These are phyloP conservation scores for Remorina albescens DNA, from an alignment of 2,797 vertebrate species.

Conservation along the genomic window DNA sequence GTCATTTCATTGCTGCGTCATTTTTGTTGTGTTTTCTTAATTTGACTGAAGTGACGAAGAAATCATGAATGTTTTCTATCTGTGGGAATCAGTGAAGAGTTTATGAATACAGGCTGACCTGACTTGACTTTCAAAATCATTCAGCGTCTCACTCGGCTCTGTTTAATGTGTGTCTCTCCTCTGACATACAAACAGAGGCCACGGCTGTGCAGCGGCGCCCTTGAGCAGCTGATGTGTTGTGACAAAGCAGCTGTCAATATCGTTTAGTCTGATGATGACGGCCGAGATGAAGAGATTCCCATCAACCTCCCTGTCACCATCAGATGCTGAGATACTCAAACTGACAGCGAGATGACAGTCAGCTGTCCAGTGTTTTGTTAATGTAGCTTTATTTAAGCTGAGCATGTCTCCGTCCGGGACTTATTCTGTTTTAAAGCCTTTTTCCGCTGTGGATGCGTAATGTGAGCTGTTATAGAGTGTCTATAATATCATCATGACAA, in stretches of 20 bases:
- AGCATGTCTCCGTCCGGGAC: background rate
- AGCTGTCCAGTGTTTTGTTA: background rate
- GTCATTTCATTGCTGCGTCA: background rate
- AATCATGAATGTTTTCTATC: background rate
- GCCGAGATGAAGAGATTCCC: conserved; percentile 27
- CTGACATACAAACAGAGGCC: background rate
- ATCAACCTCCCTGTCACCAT: conserved; percentile 14
- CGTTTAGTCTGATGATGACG: conserved; percentile 5
- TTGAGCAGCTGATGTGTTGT: conserved; percentile 25
- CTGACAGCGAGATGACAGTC: background rate
- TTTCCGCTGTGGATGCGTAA: no score
- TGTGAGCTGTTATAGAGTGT: no score
- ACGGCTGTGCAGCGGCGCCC: conserved; percentile 13
- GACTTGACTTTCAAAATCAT: background rate
- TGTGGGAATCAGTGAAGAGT: no score
- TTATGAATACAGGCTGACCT: no score
- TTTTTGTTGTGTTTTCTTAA: background rate
- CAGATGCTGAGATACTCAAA: no score
- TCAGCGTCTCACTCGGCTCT: background rate
- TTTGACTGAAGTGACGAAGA: background rate
- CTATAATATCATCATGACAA: no score
- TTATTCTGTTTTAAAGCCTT: background rate
- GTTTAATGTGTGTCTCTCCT: background rate
- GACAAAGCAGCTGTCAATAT: conserved; percentile 30
- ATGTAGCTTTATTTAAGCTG: conserved; percentile 24